Conservation (phyloP, 2,797 vertebrate species). For the Naso thynnoides region DNA sequence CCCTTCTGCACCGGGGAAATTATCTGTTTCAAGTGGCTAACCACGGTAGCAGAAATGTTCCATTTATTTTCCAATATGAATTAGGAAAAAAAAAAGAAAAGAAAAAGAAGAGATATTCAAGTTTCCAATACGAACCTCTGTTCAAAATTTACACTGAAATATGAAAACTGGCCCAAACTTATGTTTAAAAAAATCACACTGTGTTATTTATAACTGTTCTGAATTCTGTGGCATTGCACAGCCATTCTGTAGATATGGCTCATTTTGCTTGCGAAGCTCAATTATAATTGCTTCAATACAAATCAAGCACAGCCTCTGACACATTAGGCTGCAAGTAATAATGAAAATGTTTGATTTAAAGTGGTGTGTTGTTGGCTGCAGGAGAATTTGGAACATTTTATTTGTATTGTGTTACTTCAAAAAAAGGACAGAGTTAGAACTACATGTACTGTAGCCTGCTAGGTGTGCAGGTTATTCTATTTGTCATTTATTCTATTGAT, state of each 20-base stretch:
- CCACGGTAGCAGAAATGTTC: conserved; percentile 37
- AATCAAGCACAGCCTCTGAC: background rate
- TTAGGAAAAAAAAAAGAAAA: conserved; percentile 11
- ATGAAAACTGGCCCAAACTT: background rate
- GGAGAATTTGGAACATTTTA: background rate
- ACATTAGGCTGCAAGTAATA: too few relatives aligned
- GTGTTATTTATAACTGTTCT: background rate
- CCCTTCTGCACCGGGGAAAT: conserved; percentile 74
- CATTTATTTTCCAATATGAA: conserved; percentile 2
- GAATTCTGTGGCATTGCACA: conserved; percentile 9
- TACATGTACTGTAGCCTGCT: too few relatives aligned
- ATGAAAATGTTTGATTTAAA: too few relatives aligned
- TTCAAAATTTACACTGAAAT: conserved; percentile 7
- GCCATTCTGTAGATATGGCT: background rate
- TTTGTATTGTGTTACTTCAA: background rate
- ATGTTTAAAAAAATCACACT: conserved; percentile 7
- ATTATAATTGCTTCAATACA: background rate
- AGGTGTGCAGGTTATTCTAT: background rate
- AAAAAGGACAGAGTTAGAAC: background rate
- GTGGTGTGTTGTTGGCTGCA: background rate
- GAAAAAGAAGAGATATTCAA: background rate
- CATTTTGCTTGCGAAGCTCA: background rate
- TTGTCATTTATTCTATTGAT: background rate
- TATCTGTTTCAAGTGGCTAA: conserved; percentile 58
- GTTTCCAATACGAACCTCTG: background rate